Evolutionary conservation across 2,888 invertebrate species (phyloP).

Genomic region (Pseudeuparius sepicola): DNA sequence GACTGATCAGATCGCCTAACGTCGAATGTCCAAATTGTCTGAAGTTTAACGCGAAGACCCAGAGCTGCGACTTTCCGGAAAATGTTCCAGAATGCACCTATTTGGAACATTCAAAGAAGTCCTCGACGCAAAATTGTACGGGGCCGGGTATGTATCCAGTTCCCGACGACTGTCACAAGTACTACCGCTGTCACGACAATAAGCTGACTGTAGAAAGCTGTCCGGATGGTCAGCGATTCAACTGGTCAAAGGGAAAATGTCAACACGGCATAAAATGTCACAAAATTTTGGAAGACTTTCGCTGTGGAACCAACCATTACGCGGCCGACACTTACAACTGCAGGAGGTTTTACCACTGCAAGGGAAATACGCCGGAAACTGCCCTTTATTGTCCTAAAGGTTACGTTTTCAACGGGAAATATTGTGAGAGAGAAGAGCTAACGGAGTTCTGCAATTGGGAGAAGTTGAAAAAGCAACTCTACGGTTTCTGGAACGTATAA

Average conservation of each 20-base stretch:
- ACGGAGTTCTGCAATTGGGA: slow-evolving; percentile 14
- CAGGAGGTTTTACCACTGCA: slow-evolving; percentile 22
- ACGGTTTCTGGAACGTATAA: too few species aligned
- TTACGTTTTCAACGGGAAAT: slow-evolving; percentile 21
- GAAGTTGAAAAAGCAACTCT: slow-evolving; percentile 9
- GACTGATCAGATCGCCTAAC: slow-evolving; percentile 17
- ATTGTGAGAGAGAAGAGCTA: too few species aligned
- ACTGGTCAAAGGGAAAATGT: slow-evolving; percentile 6
- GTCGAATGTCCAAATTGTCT: slow-evolving; percentile 28
- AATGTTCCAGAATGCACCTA: slow-evolving; percentile 32
- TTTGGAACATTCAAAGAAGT: too few species aligned
- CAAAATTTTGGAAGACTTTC: background rate
- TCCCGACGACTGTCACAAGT: slow-evolving; percentile 23
- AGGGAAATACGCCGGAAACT: slow-evolving; percentile 1
- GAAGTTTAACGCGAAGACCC: slow-evolving; percentile 27
- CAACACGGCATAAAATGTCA: slow-evolving; percentile 14
- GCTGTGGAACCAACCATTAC: slow-evolving; percentile 10
- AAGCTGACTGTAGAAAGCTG: slow-evolving; percentile 20
- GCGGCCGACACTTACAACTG: slow-evolving; percentile 22
- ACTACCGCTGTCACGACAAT: slow-evolving; percentile 25
- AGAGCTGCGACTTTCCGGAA: slow-evolving; percentile 27
- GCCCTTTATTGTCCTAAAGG: slow-evolving; percentile 19
- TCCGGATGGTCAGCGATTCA: slow-evolving; percentile 13
- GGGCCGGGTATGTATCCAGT: slow-evolving; percentile 25
- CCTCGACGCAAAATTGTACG: too few species aligned